A percentile compares a stretch with the other conserved stretches of the same genome.
Evolutionary conservation across 2,797 vertebrate genomes (phyloP).

Genomic region (Pteropus rufus): DNA sequence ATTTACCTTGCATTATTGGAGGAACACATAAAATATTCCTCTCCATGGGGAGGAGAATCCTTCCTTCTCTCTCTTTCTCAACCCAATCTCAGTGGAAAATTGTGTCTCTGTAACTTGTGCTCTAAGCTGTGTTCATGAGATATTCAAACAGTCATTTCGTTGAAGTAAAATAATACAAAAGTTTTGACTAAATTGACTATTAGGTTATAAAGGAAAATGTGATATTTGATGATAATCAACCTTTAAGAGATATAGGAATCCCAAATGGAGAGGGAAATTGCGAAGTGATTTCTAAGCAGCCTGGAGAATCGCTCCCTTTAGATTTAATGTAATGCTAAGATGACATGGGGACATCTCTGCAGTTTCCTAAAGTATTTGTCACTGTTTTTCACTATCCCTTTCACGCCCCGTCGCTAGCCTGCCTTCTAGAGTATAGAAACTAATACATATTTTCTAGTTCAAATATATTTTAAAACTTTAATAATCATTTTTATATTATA

Average conservation of each 20-base stretch:
- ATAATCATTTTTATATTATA: not conserved
- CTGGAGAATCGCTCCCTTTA: not conserved
- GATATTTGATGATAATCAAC: not conserved
- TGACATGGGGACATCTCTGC: not conserved
- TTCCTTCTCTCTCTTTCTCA: not conserved
- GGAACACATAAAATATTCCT: not conserved
- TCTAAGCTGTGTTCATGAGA: not conserved
- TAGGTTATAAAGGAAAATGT: not conserved
- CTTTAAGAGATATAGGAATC: not conserved
- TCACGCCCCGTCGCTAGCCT: not conserved
- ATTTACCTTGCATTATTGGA: not conserved
- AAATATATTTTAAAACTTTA: not conserved
- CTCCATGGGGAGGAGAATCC: not conserved
- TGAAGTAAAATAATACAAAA: not conserved
- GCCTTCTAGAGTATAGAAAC: not conserved
- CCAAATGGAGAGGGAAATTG: not conserved
- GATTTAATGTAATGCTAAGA: not conserved
- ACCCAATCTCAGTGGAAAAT: not conserved
- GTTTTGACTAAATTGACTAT: not conserved
- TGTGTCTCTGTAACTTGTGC: not conserved
- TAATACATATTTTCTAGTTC: not conserved
- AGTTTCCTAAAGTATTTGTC: not conserved
- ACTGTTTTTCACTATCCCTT: not conserved
- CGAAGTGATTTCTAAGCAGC: not conserved
- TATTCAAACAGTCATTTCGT: not conserved